Conservation (phyloP, 2,888 invertebrate genomes). For the Hydrotaea diabolus region DNA sequence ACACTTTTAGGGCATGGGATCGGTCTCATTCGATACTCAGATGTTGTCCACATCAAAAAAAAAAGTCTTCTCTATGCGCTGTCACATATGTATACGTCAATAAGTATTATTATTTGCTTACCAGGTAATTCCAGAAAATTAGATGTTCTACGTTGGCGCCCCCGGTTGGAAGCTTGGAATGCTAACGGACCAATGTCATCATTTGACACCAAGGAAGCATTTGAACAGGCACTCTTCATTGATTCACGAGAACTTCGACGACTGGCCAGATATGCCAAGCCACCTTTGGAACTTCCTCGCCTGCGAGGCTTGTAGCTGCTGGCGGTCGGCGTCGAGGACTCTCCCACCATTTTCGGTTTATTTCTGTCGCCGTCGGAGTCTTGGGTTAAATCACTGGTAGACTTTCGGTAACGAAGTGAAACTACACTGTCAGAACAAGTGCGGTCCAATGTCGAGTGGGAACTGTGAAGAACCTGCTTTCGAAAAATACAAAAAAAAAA, state of each 20-base stretch:
- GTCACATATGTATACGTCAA: too few species aligned
- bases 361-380: conserved; percentile 72
- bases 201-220: conserved; percentile 85
- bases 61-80: too few species aligned
- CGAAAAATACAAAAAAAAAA: conserved; percentile 5
- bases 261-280: conserved; percentile 91
- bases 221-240: conserved; percentile 85
- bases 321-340: conserved; percentile 55
- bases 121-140: conserved; percentile 94
- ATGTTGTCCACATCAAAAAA: too few species aligned
- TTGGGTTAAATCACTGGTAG: conserved; percentile 88
- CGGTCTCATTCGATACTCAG: too few species aligned
- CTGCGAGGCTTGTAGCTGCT: conserved; percentile 82
- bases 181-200: conserved; percentile 91
- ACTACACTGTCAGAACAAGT: conserved; percentile 81
- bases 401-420: conserved; percentile 84
- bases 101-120: conserved; percentile 77
- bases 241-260: conserved; percentile 91
- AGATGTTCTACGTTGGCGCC: conserved; percentile 90
- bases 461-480: conserved; percentile 78
- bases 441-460: conserved; percentile 80
- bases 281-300: conserved; percentile 84
- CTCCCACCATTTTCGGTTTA: conserved; percentile 82
- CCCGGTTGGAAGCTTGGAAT: conserved; percentile 89
- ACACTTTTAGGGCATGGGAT: too few species aligned